Base-by-base conservation (phyloP, 2,888 invertebrate species). In the Hydropsyche betteni region DNA sequence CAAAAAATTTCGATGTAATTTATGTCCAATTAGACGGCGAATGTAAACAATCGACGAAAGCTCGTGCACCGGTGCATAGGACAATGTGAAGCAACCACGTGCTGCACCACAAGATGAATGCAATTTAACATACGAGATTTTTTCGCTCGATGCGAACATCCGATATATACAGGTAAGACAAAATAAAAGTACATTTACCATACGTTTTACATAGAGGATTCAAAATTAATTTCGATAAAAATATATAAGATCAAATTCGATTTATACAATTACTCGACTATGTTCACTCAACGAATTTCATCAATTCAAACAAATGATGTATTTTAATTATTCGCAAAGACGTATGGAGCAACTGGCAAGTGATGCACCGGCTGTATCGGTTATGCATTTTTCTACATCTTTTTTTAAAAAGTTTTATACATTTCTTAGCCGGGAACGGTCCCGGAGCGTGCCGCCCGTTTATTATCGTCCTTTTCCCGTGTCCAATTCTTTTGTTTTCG, bases 391-490 rank as follows among this genome's bases (percentile, higher is more conserved):
- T 72, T 58, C 4, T 61, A 16, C 44, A 8, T 6, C 34, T 33
- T 36, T 14, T 52, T 70, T 69, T 44, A 10, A 24, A 10, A 44
- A 8, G 44, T 44, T 44, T 44, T 44, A 44, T 44, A 44, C 44
- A 44, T 44, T 75, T 75, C 53, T 75, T 79, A 55, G 55, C 80
- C 80, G 83, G 83, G 83, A 24, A 24, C 24, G 24, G 83, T 83
- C 82, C 75, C 79, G 74, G 80, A 81, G 80, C 82, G 82, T 81
- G 78, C 80, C 80, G 78, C 80, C 81, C 82, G 82, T 83, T 82
- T 81, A 82, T 82, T 82, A 81, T 81, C 81, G 33, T n/a, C 64
- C 80, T 78, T 80, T 76, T 74, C 68, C 24, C 75, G 10, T 44
- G 51, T 58, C 75, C 77, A 80, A 78, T 80, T 81, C 81, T 80